Evolutionary conservation across 2,888 invertebrate species (phyloP), one percentile per base, ranked within the genome.

Genomic region (Helicoverpa assulta): DNA sequence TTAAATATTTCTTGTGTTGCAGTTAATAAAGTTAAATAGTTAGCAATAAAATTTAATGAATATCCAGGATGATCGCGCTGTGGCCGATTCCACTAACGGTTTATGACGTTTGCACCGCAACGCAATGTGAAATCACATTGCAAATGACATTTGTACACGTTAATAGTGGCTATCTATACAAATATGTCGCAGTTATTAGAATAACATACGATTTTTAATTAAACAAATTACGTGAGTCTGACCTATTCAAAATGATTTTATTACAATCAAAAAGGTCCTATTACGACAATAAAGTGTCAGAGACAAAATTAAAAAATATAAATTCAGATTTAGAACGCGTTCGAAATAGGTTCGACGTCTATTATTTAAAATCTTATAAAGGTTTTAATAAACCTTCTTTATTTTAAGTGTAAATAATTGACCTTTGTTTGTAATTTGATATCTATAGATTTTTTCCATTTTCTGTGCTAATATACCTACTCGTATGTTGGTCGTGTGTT

Each of bases 61-160:
- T 47, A 47, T n/a, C 47, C 16, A 47, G 47, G 47, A 47, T 16
- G n/a, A n/a, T 40, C 40, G 40, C 10, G 14, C 40, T 47, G 47
- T 53, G 21, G 53, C 53, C 26, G 26, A 53, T 53, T 53, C 52
- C 10, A 21, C 21, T 33, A 33, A 33, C 12, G 40, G 40, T 14
- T 59, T 19, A 40, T 19, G 43, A 43, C 50, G 12, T 47, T 47
- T 43, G 19, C 55, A 70, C 72, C 71, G 78, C 72, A 77, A 59
- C 33, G 16, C 12, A 8, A 47, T 37, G 47, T 77, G 71, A 77
- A 55, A 72, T 52, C 60, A 60, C 43, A 37, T 47, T 72, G 72
- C 71, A 77, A 77, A 77, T 77, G 61, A 72, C 77, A 77, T 77
- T 60, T 60, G 60, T 47, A 55, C 50, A 47, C 33, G 29, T 10